Percentiles rank a stretch among this genome's conserved stretches.
Conservation (phyloP, 2,888 invertebrate genomes). For the Hypselothyrea guttata region DNA sequence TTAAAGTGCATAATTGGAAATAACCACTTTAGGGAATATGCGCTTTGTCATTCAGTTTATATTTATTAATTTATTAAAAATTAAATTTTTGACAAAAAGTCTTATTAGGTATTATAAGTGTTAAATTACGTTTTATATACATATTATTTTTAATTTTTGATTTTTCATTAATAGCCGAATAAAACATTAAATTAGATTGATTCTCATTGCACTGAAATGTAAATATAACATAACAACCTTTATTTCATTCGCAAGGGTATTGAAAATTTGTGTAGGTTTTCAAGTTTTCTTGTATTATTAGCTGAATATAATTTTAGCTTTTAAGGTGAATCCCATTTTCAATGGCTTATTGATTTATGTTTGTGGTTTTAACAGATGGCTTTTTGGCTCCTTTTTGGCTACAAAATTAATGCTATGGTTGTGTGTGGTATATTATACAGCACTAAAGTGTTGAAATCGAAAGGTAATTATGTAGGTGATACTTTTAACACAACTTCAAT, state of each 20-base stretch:
- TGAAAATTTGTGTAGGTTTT: not conserved
- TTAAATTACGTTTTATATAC: too few species aligned
- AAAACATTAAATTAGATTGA: not conserved
- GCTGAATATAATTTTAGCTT: not conserved
- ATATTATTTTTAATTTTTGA: not conserved
- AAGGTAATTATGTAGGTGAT: slow-evolving; percentile 47
- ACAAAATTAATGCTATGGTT: slow-evolving; percentile 30
- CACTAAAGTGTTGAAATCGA: slow-evolving; percentile 53
- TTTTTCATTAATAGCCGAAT: not conserved
- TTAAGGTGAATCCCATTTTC: slow-evolving; percentile 2
- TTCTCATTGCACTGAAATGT: too few species aligned
- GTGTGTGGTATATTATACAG: slow-evolving; percentile 42
- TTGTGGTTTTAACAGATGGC: slow-evolving; percentile 30
- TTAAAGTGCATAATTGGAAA: not conserved
- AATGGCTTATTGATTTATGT: slow-evolving; percentile 56
- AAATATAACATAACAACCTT: too few species aligned
- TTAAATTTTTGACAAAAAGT: too few species aligned
- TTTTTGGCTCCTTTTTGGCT: slow-evolving; percentile 67
- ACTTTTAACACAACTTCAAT: slow-evolving; percentile 21
- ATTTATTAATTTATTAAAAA: not conserved
- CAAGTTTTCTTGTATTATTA: not conserved
- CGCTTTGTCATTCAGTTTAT: not conserved
- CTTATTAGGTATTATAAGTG: too few species aligned
- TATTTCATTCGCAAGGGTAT: too few species aligned
- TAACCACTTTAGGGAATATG: slow-evolving; percentile 5